Evolutionary conservation across 2,888 invertebrate species (phyloP).

Genomic region (Malthinus flaveolus): DNA sequence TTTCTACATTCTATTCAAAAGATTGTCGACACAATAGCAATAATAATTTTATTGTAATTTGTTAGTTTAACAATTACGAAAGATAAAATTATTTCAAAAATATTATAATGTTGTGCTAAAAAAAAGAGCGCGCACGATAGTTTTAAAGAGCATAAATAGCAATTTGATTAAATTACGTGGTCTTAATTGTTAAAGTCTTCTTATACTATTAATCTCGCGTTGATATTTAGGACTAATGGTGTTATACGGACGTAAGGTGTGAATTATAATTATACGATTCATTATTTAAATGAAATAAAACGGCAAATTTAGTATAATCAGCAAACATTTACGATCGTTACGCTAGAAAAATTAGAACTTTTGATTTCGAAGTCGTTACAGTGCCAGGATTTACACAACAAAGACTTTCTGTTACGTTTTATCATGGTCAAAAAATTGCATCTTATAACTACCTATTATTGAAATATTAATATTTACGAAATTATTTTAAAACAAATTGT

Average conservation of each 20-base stretch:
- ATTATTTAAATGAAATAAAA: not conserved
- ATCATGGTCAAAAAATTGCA: constrained; percentile 40
- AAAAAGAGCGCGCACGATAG: no score
- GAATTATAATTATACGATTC: no score
- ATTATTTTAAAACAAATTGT: no score
- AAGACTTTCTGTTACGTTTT: constrained; percentile 43
- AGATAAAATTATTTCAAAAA: no score
- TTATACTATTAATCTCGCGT: constrained; percentile 2
- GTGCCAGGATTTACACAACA: constrained; percentile 47
- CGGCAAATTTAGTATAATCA: not conserved
- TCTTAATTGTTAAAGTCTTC: not conserved
- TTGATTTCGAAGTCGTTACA: constrained; percentile 46
- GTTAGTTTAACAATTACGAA: no score
- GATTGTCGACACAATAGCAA: no score
- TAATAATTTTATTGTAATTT: no score
- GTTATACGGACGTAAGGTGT: not conserved
- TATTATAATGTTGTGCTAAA: no score
- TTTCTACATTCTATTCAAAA: no score
- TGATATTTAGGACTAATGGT: not conserved
- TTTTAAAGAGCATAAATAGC: no score
- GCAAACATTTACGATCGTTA: constrained; percentile 30
- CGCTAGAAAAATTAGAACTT: constrained; percentile 46
- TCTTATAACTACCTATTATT: not conserved
- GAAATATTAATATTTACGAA: no score
- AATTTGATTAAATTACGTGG: no score